Base-by-base conservation (phyloP, 2,113 vertebrate genomes). In the Arenaria interpres region DNA sequence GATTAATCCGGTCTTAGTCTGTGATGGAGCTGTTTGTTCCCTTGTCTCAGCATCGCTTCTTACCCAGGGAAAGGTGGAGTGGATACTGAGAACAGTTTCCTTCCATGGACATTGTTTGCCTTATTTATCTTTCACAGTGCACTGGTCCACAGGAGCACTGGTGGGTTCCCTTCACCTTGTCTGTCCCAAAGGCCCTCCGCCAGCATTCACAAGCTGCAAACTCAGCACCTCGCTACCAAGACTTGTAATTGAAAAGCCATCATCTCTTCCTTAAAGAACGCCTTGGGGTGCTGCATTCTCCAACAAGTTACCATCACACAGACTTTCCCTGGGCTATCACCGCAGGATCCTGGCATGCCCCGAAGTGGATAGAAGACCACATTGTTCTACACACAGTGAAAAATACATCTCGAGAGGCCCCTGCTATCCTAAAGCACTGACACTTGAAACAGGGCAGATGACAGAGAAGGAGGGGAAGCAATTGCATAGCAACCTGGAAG, bases 321-420 rank as follows among this genome's bases (percentile, higher is more conserved):
- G 77, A 30, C 35, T 14, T 67, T 48, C n/a, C 25, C 50, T 43
- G 32, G 41, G 48, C 51, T 90, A 6, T 37, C 30, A 64, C 32
- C 53, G 64, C 56, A 68, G 67, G 45, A 43, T 64, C 12, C 33
- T 28, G 39, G 33, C 7, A 4, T 32, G 39, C 15, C 43, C 39
- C 0, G 0, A 59, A 35, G 21, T 56, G 16, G 33, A 77, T n/a
- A 25, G 20, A 57, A 32, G 53, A 63, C 35, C 60, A 19, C 1
- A 7, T 12, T 35, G 20, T 27, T 86, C 79, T 60, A 41, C 1
- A 7, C 11, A 41, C 39, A 56, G 39, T 33, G 22, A 68, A 88
- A 84, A 91, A 37, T 4, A 30, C 0, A 0, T 30, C 35, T 51
- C 0, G 0, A 85, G 60, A 83, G 39, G 37, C 19, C 27, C 10